A percentile compares a stretch with the other conserved stretches of the same genome.
Evolutionary conservation across 2,113 vertebrate species (phyloP).

Genomic region (Isichthys henryi): DNA sequence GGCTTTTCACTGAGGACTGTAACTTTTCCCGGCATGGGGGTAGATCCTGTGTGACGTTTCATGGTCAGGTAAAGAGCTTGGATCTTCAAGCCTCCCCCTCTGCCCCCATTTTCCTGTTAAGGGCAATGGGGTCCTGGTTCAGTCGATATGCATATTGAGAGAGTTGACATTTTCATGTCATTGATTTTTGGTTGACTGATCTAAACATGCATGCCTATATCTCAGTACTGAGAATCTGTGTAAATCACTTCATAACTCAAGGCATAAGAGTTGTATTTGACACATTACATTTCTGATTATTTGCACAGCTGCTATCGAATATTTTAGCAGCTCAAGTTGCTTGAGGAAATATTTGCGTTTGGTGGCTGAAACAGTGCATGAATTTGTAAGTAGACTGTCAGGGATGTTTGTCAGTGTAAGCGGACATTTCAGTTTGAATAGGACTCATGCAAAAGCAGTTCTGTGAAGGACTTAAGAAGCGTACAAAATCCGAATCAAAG

Average conservation of each 20-base stretch:
- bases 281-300: not conserved
- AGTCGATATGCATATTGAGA: not conserved
- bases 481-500: not conserved
- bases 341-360: not conserved
- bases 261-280: not conserved
- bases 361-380: not conserved
- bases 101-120: not conserved
- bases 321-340: not conserved
- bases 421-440: not conserved
- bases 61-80: not conserved
- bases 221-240: not conserved
- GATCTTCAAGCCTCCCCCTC: not conserved
- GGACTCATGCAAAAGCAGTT: not conserved
- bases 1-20: not conserved
- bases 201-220: not conserved
- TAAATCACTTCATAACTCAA: not conserved
- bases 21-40: not conserved
- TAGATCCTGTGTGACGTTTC: not conserved
- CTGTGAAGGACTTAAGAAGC: not conserved
- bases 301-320: not conserved
- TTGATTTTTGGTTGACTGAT: not conserved
- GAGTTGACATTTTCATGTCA: not conserved
- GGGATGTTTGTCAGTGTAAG: not conserved
- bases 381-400: not conserved
- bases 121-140: not conserved